A percentile compares a stretch with the other conserved stretches of the same genome.
These are phyloP conservation scores for Drosophila nr. perissopoda DNA, from an alignment of 2,888 invertebrate genomes.

Conservation along the genomic window DNA sequence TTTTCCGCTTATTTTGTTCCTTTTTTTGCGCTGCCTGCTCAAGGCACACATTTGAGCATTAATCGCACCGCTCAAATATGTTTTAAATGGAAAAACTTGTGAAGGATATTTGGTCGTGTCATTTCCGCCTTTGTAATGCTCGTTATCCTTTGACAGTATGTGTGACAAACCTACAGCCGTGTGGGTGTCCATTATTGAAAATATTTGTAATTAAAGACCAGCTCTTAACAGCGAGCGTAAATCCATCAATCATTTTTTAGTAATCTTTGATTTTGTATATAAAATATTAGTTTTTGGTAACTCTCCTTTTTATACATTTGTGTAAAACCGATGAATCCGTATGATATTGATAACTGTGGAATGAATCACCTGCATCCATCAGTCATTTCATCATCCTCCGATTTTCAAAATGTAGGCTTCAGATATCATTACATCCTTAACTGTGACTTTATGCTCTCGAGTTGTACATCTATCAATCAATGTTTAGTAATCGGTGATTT, in stretches of 20 bases:
- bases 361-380: background rate
- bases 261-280: background rate
- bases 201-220: conserved; percentile 30
- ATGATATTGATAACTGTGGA: background rate
- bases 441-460: too few relatives aligned
- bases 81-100: conserved; percentile 61
- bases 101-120: conserved; percentile 63
- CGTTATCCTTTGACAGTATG: conserved; percentile 62
- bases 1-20: conserved; percentile 21
- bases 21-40: conserved; percentile 23
- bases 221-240: conserved; percentile 28
- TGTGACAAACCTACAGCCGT: conserved; percentile 36
- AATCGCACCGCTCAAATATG: conserved; percentile 43
- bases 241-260: conserved; percentile 51
- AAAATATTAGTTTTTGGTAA: background rate
- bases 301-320: background rate
- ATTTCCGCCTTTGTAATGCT: conserved; percentile 69
- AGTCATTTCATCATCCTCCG: too few relatives aligned
- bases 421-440: too few relatives aligned
- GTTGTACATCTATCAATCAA: too few relatives aligned
- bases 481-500: too few relatives aligned
- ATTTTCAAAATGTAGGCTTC: too few relatives aligned
- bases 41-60: conserved; percentile 43
- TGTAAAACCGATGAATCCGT: background rate
- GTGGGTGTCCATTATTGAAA: conserved; percentile 48